A percentile compares a stretch with the other conserved stretches of the same genome.
Evolutionary conservation across 2,888 invertebrate species (phyloP).

Genomic region (Girardia tigrina): DNA sequence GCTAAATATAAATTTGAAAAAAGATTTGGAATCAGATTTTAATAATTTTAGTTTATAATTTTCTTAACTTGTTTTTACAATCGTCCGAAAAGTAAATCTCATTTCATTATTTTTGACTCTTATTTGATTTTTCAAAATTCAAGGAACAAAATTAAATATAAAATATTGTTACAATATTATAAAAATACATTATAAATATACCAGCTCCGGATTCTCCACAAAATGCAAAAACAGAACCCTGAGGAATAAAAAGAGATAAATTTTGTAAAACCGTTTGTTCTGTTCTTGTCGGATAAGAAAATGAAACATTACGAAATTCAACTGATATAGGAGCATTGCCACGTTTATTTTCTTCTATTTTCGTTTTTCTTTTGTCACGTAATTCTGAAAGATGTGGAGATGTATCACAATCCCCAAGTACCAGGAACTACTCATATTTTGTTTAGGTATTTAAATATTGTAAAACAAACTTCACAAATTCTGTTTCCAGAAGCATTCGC

Average conservation of each 20-base stretch:
- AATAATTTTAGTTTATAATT: no score
- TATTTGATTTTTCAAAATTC: no score
- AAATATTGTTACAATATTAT: no score
- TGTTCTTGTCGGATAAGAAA: conserved; percentile 72
- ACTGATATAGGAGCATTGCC: conserved; percentile 50
- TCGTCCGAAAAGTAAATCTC: no score
- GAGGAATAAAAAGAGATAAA: conserved; percentile 67
- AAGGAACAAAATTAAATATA: no score
- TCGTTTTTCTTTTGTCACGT: background rate
- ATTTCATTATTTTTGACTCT: no score
- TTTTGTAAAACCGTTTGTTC: conserved; percentile 62
- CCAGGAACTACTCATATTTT: background rate
- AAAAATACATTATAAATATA: conserved; percentile 39
- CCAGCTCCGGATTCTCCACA: conserved; percentile 86
- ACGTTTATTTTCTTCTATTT: background rate
- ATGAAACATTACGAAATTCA: conserved; percentile 69
- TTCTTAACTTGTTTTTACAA: no score
- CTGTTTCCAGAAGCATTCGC: conserved; percentile 76
- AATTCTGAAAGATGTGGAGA: background rate
- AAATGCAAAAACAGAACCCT: conserved; percentile 76
- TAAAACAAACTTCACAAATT: conserved; percentile 64
- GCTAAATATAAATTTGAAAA: no score
- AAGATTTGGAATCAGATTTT: no score
- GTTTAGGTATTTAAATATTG: background rate
- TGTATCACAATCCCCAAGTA: background rate